A percentile compares a stretch with the other conserved stretches of the same genome.
Evolutionary conservation across 2,113 vertebrate species (phyloP).

Genomic region (Limanda limanda): DNA sequence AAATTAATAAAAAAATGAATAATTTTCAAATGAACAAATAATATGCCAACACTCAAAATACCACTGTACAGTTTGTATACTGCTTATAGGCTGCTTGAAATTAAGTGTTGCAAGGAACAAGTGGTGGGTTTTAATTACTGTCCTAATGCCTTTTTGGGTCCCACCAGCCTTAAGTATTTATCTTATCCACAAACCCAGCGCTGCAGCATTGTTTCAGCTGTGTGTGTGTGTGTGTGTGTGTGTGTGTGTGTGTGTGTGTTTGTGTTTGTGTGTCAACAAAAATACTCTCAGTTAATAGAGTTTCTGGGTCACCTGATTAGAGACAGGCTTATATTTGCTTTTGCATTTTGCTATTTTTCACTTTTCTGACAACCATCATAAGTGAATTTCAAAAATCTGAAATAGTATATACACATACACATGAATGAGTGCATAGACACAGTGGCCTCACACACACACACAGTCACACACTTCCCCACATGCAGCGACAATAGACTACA

Average conservation of each 20-base stretch:
- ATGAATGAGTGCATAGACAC: neutral
- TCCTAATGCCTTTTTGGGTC: neutral
- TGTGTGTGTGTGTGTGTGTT: too few relatives aligned
- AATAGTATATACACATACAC: too few relatives aligned
- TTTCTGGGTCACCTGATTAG: conserved; percentile 29
- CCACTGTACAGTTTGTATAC: too few relatives aligned
- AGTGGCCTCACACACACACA: conserved; percentile 7
- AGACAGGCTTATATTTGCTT: conserved; percentile 23
- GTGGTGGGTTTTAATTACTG: neutral
- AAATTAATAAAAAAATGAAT: too few relatives aligned
- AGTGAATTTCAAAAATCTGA: conserved; percentile 40
- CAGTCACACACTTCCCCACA: conserved; percentile 29
- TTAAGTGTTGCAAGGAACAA: neutral
- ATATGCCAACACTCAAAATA: too few relatives aligned
- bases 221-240: neutral
- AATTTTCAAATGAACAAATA: too few relatives aligned
- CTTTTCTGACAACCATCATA: conserved; percentile 24
- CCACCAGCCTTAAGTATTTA: neutral
- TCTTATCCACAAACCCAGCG: conserved; percentile 18
- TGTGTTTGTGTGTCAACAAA: neutral
- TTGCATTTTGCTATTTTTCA: conserved; percentile 15
- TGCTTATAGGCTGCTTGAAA: too few relatives aligned
- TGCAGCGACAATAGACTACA: conserved; percentile 23
- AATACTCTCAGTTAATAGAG: neutral
- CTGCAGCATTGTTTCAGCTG: neutral